These are phyloP conservation scores for Cossypha caffra DNA, from an alignment of 2,797 vertebrate genomes.

Conservation along the genomic window DNA sequence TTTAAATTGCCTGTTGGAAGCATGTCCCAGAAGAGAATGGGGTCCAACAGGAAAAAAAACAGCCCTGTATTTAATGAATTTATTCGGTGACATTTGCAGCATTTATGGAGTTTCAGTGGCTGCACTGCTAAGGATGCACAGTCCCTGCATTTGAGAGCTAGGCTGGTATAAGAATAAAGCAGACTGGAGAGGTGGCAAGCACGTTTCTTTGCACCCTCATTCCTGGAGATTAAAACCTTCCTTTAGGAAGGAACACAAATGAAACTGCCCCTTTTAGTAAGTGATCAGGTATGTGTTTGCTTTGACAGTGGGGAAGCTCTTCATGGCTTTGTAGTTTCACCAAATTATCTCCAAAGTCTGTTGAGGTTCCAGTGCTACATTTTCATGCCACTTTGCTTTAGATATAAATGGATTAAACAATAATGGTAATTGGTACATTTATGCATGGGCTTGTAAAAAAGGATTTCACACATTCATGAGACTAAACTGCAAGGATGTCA, in stretches of 20 bases:
- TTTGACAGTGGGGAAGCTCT: neutral
- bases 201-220: neutral
- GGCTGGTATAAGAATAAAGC: neutral
- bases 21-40: neutral
- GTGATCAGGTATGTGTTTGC: neutral
- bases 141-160: neutral
- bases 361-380: neutral
- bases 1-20: neutral
- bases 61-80: neutral
- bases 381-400: neutral
- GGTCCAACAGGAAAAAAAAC: neutral
- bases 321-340: neutral
- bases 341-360: neutral
- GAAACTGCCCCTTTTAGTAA: neutral
- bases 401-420: conserved; percentile 8
- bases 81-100: neutral
- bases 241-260: neutral
- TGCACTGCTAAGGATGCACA: neutral
- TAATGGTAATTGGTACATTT: neutral
- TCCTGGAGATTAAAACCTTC: neutral
- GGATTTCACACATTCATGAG: neutral
- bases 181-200: neutral
- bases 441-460: neutral
- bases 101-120: neutral
- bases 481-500: neutral